phyloP scores from a whole-genome alignment of 37 sponge, comb jelly and placozoan species.

The Geodia barretti region DNA sequence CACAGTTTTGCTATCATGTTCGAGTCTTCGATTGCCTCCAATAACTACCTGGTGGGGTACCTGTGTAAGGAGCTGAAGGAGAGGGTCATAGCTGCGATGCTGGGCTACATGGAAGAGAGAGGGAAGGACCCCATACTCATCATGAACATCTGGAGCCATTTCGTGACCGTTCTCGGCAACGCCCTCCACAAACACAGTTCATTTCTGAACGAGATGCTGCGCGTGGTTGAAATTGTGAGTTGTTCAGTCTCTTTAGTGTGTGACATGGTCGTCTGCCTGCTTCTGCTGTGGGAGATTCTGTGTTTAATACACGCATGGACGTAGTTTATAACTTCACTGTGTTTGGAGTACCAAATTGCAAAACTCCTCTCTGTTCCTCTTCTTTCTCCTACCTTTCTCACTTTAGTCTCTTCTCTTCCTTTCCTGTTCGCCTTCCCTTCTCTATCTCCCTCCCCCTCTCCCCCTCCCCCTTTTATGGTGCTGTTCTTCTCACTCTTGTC shows the following conservation, averaged over 20 bases:
- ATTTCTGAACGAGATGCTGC: constrained; percentile 43
- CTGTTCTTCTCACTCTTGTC: too few relatives aligned
- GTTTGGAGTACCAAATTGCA: too few relatives aligned
- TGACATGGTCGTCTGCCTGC: neutral
- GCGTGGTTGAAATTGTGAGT: constrained; percentile 41
- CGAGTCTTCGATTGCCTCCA: neutral
- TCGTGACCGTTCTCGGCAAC: constrained; percentile 17
- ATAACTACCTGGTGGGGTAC: neutral
- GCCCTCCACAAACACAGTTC: constrained; percentile 28
- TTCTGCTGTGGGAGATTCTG: neutral
- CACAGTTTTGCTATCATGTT: neutral
- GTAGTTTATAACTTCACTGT: too few relatives aligned
- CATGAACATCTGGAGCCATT: constrained; percentile 32
- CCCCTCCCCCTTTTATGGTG: neutral
- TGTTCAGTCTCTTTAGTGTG: neutral
- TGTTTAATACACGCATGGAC: too few relatives aligned
- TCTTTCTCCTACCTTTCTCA: neutral
- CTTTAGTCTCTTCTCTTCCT: neutral
- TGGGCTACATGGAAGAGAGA: constrained; percentile 8
- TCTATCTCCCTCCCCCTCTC: neutral
- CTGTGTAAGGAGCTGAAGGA: constrained; percentile 8
- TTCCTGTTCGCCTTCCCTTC: neutral
- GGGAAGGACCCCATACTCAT: neutral
- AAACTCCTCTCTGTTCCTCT: too few relatives aligned
- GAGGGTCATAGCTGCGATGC: neutral